Conservation (phyloP, 64 coral and sea anemone genomes). For the Porites lutea region DNA sequence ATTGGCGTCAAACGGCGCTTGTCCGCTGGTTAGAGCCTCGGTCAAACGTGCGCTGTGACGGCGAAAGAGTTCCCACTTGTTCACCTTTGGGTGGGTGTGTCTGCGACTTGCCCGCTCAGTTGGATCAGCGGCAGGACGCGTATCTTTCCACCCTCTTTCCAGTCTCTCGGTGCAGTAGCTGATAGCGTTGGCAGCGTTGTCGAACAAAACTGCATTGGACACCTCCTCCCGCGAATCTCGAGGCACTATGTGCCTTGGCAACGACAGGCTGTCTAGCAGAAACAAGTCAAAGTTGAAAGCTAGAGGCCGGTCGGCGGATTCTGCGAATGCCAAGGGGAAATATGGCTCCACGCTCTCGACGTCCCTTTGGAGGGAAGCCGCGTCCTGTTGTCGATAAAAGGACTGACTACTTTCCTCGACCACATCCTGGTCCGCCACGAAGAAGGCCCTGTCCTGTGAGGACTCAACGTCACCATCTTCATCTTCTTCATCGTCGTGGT, state of each 20-base stretch:
- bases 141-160: background rate
- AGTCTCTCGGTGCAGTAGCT: background rate
- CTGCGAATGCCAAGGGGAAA: slow-evolving; percentile 26
- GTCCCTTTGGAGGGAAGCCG: background rate
- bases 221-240: background rate
- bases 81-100: background rate
- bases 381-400: background rate
- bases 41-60: background rate
- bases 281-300: slow-evolving; percentile 36
- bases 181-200: background rate
- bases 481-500: too few relatives aligned
- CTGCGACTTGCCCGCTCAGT: background rate
- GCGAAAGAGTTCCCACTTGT: slow-evolving; percentile 2
- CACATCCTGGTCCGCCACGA: too few relatives aligned
- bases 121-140: background rate
- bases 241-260: background rate
- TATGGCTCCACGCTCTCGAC: background rate
- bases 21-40: background rate
- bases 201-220: background rate
- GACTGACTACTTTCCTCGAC: background rate
- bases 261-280: background rate
- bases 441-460: too few relatives aligned
- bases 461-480: too few relatives aligned
- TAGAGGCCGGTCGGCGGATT: background rate
- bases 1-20: background rate